A percentile compares a stretch with the other conserved stretches of the same genome.
phyloP scores from a whole-genome alignment of 64 coral and sea anemone genomes.

The Montipora cactus region DNA sequence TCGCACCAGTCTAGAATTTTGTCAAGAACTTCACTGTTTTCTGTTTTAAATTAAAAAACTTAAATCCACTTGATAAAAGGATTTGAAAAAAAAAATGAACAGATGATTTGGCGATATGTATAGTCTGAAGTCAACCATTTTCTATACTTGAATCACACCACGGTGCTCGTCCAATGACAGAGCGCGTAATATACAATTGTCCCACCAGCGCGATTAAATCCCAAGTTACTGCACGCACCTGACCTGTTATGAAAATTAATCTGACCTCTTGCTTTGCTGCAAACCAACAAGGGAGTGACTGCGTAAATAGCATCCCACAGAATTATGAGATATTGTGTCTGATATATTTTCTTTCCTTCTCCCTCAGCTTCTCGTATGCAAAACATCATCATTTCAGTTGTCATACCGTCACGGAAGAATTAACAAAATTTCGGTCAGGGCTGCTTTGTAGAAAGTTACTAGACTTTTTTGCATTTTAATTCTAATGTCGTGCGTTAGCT shows the following conservation, averaged over 20 bases:
- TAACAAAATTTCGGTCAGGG: neutral
- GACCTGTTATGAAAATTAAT: neutral
- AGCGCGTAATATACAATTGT: neutral
- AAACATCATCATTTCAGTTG: neutral
- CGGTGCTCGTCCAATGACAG: neutral
- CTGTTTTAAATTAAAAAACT: no score
- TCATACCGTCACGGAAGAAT: neutral
- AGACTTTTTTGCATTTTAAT: no score
- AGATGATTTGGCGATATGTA: neutral
- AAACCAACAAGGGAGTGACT: neutral
- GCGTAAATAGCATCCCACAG: neutral
- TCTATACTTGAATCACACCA: constrained; percentile 14
- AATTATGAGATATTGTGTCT: neutral
- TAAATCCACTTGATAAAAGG: no score
- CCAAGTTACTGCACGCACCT: neutral
- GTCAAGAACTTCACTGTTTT: no score
- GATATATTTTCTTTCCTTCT: neutral
- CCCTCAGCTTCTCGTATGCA: neutral
- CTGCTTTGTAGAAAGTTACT: neutral
- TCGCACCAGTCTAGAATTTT: no score
- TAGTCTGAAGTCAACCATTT: neutral
- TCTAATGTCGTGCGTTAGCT: neutral
- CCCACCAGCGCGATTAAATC: neutral
- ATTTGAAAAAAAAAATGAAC: no score
- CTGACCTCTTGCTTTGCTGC: neutral